Conservation (phyloP, 1,140 invertebrate genomes). For the Drosophila sp. region DNA sequence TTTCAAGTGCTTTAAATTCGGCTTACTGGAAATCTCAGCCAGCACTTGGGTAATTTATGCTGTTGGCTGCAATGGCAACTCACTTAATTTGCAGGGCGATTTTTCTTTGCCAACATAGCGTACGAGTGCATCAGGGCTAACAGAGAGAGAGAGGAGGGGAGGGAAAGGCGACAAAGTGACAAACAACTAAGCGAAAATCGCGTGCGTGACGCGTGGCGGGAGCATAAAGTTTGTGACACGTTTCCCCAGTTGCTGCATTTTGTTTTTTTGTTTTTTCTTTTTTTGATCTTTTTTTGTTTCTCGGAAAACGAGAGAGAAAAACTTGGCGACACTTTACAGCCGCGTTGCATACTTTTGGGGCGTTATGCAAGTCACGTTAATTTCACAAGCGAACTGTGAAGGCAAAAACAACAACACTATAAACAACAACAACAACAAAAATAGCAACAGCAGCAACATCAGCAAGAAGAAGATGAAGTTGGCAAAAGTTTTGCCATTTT, state of each 20-base stretch:
- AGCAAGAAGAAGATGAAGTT: constrained; percentile 13
- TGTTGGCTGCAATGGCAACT: constrained; percentile 53
- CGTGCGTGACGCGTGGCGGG: constrained; percentile 78
- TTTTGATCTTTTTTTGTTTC: constrained; percentile 9
- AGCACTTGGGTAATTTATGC: constrained; percentile 63
- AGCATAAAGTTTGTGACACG: constrained; percentile 79
- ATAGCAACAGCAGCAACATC: constrained; percentile 21
- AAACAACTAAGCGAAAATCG: constrained; percentile 80
- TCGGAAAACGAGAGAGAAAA: constrained; percentile 49
- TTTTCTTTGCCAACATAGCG: constrained; percentile 58
- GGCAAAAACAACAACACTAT: constrained; percentile 41
- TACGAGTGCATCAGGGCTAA: background rate
- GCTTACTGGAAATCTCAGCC: constrained; percentile 48
- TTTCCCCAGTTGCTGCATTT: constrained; percentile 79
- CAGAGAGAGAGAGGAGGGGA: constrained; percentile 6
- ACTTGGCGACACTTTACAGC: constrained; percentile 74
- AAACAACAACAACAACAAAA: constrained; percentile 8
- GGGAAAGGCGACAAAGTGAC: constrained; percentile 66
- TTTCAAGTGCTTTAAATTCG: constrained; percentile 29
- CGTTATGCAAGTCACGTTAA: constrained; percentile 79
- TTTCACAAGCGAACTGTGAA: constrained; percentile 71
- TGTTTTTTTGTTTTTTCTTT: constrained; percentile 39
- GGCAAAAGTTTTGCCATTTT: constrained; percentile 63
- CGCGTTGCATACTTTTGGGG: constrained; percentile 71
- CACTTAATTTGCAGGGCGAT: constrained; percentile 71